A percentile compares a stretch with the other conserved stretches of the same genome.
Evolutionary conservation across 2,113 vertebrate species (phyloP).

Genomic region (Xerus inauris): DNA sequence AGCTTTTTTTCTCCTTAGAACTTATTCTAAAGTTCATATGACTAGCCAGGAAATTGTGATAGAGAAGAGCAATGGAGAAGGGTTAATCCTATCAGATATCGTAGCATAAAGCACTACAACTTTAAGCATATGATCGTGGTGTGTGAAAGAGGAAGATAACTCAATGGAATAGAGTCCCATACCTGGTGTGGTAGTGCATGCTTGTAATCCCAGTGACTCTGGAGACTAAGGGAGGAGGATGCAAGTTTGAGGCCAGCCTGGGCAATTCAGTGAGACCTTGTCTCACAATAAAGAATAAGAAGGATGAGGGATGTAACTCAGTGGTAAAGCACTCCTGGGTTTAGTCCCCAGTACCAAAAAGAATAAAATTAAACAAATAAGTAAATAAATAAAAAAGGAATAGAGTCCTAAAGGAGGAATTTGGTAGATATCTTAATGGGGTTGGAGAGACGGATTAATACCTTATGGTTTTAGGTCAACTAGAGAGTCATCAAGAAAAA

Average conservation of each 20-base stretch:
- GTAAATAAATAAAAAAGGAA: no score
- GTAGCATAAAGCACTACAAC: not conserved
- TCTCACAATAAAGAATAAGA: no score
- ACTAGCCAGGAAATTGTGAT: not conserved
- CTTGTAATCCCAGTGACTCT: no score
- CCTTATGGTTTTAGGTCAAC: not conserved
- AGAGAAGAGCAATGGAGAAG: not conserved
- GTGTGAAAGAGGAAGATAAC: not conserved
- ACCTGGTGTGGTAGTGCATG: no score
- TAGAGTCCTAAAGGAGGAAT: not conserved
- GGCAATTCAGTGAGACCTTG: no score
- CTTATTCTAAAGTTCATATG: not conserved
- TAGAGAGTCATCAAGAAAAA: not conserved
- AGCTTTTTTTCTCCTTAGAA: not conserved
- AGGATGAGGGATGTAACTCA: no score
- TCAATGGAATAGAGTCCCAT: not conserved
- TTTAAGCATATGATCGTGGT: not conserved
- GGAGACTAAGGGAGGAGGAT: no score
- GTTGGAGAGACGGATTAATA: no score
- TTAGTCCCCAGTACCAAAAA: no score
- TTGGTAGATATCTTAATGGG: not conserved
- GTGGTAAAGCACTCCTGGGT: no score
- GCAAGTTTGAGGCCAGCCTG: no score
- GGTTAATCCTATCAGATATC: not conserved
- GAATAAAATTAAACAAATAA: no score